Evolutionary conservation across 1,140 invertebrate genomes (phyloP).

Genomic region (Hermatobates lingyangjiaoensis): DNA sequence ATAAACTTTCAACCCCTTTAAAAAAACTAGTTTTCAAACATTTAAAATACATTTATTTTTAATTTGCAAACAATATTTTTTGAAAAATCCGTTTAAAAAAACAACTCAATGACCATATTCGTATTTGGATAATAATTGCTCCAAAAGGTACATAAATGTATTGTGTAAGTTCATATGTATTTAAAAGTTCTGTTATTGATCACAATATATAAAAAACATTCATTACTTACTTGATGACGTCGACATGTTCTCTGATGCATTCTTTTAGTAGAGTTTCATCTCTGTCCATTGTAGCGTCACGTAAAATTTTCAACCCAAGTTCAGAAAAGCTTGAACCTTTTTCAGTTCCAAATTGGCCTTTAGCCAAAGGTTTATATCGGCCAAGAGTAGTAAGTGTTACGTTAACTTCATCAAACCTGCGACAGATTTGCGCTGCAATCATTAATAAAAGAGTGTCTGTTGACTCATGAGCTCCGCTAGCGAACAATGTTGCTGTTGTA

Average conservation of each 20-base stretch:
- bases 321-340: background rate
- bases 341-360: background rate
- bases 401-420: slow-evolving; percentile 4
- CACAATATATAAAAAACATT: too few species aligned
- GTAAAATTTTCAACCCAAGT: slow-evolving; percentile 1
- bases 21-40: too few species aligned
- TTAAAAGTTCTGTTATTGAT: too few species aligned
- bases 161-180: too few species aligned
- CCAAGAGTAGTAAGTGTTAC: slow-evolving; percentile 1
- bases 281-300: slow-evolving; percentile 1
- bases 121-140: too few species aligned
- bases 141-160: too few species aligned
- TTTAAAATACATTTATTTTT: too few species aligned
- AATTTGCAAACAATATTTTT: too few species aligned
- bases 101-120: too few species aligned
- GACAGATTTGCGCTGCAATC: slow-evolving; percentile 6
- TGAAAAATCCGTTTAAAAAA: too few species aligned
- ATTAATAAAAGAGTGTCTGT: slow-evolving; percentile 7
- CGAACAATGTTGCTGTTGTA: background rate
- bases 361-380: slow-evolving; percentile 1
- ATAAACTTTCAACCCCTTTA: too few species aligned
- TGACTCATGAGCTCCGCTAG: background rate
- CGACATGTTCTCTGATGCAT: slow-evolving; percentile 9
- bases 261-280: slow-evolving; percentile 8
- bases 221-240: slow-evolving; percentile 8